Evolutionary conservation across 30 jellyfish, hydroid and myxozoan genomes (phyloP).

Genomic region (Aurelia sp.): DNA sequence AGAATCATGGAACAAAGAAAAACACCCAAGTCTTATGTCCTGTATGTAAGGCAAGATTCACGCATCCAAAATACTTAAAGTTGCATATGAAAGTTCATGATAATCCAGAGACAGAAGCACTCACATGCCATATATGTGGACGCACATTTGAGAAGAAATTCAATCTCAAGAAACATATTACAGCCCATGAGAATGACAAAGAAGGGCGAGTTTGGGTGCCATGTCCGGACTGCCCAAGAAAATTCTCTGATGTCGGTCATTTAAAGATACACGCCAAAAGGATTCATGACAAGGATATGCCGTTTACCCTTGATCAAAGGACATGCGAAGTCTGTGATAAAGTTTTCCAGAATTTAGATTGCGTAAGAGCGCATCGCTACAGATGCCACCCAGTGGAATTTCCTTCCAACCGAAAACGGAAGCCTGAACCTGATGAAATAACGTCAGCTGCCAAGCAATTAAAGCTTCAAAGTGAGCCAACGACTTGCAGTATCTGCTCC

Average conservation of each 20-base stretch:
- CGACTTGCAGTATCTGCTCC: neutral
- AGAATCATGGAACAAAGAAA: too few species aligned
- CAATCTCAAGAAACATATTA: too few species aligned
- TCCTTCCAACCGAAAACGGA: neutral
- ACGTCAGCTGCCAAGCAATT: neutral
- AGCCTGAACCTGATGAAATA: neutral
- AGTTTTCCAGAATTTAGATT: neutral
- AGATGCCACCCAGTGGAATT: neutral
- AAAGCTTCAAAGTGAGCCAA: neutral
- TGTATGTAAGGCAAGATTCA: neutral
- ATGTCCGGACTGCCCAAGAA: neutral
- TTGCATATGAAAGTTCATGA: neutral
- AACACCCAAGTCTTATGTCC: neutral
- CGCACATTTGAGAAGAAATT: too few species aligned
- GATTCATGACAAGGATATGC: neutral
- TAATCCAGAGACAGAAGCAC: neutral
- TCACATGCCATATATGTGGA: too few species aligned
- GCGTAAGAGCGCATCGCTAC: neutral
- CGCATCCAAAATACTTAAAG: neutral
- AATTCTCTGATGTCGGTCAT: constrained; percentile 1
- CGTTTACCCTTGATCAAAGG: neutral
- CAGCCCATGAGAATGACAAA: neutral
- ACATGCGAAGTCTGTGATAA: neutral
- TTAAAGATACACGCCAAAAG: neutral
- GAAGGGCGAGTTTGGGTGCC: neutral